Evolutionary conservation across 2,797 vertebrate species (phyloP).

Genomic region (Sebastes cheni): DNA sequence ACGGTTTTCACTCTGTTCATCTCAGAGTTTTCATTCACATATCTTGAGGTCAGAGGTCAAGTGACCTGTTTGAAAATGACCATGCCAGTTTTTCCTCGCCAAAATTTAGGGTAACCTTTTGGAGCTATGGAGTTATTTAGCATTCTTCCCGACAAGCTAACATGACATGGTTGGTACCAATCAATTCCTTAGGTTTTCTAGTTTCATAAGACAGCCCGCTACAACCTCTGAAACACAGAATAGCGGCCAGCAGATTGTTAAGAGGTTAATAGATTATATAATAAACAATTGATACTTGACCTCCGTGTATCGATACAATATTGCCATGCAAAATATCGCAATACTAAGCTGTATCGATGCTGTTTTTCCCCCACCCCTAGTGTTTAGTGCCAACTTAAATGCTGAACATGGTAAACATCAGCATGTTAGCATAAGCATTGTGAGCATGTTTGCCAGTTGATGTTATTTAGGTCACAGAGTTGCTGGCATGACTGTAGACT

Average conservation of each 20-base stretch:
- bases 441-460: neutral
- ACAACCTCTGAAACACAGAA: too few species aligned
- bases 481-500: neutral
- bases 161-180: too few species aligned
- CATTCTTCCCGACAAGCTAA: too few species aligned
- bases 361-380: neutral
- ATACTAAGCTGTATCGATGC: neutral
- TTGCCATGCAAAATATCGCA: neutral
- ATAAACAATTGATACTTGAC: neutral
- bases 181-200: too few species aligned
- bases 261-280: neutral
- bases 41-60: too few species aligned
- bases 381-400: neutral
- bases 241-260: too few species aligned
- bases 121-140: too few species aligned
- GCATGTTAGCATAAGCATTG: neutral
- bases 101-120: too few species aligned
- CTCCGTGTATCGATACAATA: neutral
- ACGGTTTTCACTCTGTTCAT: too few species aligned
- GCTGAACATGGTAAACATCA: neutral
- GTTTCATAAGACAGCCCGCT: fast-evolving
- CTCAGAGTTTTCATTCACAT: too few species aligned
- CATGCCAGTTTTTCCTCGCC: too few species aligned
- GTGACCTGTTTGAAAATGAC: too few species aligned
- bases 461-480: neutral